Percentiles rank a stretch among this genome's conserved stretches.
phyloP scores from a whole-genome alignment of 2,797 vertebrate species.

The Otolemur crassicaudatus region DNA sequence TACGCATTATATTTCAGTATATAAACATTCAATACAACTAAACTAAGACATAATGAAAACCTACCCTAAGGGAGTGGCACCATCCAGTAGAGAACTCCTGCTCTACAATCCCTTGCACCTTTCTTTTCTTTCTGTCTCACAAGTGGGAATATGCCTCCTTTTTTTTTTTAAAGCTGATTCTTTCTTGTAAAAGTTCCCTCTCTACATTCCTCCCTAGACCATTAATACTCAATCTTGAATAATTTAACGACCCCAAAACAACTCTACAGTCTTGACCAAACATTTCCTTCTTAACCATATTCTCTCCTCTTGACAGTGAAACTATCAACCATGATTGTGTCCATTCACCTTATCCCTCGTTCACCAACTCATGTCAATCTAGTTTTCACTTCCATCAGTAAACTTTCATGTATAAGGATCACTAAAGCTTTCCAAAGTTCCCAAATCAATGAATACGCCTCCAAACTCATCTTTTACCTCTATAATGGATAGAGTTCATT shows the following conservation, averaged over 20 bases:
- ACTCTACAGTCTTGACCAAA: constrained; percentile 51
- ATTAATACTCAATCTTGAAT: constrained; percentile 1
- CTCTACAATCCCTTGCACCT: background rate
- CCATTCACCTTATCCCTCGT: background rate
- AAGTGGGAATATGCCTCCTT: background rate
- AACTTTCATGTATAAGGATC: constrained; percentile 24
- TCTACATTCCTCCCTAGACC: background rate
- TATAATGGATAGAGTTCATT: background rate
- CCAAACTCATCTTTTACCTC: constrained; percentile 22
- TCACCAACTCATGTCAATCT: constrained; percentile 12
- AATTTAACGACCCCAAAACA: constrained; percentile 27
- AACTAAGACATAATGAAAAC: constrained; percentile 42
- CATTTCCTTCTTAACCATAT: background rate
- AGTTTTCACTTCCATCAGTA: constrained; percentile 41
- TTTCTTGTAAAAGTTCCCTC: constrained; percentile 26
- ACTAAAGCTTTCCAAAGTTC: constrained; percentile 45
- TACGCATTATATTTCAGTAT: constrained; percentile 26
- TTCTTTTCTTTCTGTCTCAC: constrained; percentile 25
- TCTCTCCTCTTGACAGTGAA: constrained; percentile 44
- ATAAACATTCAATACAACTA: constrained; percentile 43
- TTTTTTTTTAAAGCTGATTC: constrained; percentile 40
- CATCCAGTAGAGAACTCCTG: constrained; percentile 24
- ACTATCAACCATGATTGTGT: background rate
- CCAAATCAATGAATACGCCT: constrained; percentile 16
- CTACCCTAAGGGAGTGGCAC: background rate